Evolutionary conservation across 2,888 invertebrate species (phyloP).

Genomic region (Eupithecia exiguata): DNA sequence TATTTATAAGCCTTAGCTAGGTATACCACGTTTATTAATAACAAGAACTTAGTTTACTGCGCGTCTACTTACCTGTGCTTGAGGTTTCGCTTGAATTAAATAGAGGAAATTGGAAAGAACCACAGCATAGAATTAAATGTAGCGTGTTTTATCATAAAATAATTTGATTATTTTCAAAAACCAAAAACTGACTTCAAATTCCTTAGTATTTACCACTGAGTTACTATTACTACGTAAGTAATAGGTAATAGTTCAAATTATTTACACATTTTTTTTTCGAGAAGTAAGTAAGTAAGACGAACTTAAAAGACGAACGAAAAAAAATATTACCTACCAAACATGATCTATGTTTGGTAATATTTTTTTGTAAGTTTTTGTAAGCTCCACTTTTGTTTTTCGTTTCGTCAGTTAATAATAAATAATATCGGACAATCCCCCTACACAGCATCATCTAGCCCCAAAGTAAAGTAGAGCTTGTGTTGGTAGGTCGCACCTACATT

Average conservation of each 20-base stretch:
- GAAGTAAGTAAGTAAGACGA: no score
- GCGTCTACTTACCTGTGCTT: slow-evolving; percentile 4
- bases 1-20: neutral
- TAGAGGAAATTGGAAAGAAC: slow-evolving; percentile 27
- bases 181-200: no score
- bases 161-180: no score
- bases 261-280: no score
- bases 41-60: slow-evolving; percentile 4
- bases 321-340: no score
- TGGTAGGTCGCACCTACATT: neutral
- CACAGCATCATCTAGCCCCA: neutral
- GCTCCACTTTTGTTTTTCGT: no score
- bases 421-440: neutral
- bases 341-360: no score
- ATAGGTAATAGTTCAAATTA: no score
- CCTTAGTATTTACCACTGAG: no score
- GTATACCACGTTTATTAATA: slow-evolving; percentile 8
- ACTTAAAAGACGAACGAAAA: no score
- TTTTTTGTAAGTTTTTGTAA: no score
- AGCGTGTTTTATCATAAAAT: neutral
- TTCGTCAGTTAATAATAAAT: neutral
- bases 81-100: slow-evolving; percentile 25
- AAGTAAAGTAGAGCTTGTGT: neutral
- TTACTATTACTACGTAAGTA: no score
- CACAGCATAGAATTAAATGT: neutral